phyloP scores from a whole-genome alignment of 2,113 vertebrate genomes.

The Cyanoramphus novaezelandiae region DNA sequence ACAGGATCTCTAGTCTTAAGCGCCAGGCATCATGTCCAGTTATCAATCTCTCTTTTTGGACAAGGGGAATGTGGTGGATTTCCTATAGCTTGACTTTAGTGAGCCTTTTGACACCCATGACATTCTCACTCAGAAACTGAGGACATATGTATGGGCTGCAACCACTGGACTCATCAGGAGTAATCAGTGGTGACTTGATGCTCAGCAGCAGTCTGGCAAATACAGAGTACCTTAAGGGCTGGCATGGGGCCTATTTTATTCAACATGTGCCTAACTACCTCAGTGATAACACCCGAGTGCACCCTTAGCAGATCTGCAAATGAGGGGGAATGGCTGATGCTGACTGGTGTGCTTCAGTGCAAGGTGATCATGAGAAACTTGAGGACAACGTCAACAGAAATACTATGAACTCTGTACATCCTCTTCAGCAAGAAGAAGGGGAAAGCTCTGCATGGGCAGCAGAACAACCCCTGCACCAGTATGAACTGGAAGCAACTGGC shows the following conservation, averaged over 20 bases:
- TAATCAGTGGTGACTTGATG: not conserved
- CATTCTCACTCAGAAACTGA: not conserved
- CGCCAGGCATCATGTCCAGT: not conserved
- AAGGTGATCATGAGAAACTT: not conserved
- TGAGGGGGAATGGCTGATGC: not conserved
- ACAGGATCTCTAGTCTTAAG: not conserved
- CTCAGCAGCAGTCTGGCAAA: not conserved
- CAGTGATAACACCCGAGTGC: not conserved
- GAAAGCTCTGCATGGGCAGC: not conserved
- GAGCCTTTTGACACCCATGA: not conserved
- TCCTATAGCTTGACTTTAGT: not conserved
- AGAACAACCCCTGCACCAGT: not conserved
- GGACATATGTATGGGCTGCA: not conserved
- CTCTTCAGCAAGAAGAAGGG: not conserved
- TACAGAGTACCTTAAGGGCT: not conserved
- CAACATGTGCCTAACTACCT: not conserved
- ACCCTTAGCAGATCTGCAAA: not conserved
- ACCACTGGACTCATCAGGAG: not conserved
- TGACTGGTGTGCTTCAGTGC: not conserved
- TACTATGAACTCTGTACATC: not conserved
- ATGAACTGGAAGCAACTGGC: accelerated
- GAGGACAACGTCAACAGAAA: not conserved
- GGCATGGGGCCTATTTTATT: not conserved
- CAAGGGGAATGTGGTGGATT: not conserved
- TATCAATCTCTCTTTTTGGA: not conserved